Conservation (phyloP, 2,113 vertebrate genomes). For the Potamarius usumacintae region DNA sequence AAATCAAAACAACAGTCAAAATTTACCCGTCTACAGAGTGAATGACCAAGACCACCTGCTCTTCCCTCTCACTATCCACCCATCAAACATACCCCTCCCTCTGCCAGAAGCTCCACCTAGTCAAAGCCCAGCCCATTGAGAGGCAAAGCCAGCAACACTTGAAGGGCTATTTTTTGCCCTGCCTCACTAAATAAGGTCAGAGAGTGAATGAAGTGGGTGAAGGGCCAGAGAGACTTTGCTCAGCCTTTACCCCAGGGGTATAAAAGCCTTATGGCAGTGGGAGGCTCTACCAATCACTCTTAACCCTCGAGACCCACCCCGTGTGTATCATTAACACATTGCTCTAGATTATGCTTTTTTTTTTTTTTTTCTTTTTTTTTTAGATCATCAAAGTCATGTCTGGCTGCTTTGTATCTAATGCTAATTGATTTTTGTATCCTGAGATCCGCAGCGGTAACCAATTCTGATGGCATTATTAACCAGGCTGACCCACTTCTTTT, state of each 20-base stretch:
- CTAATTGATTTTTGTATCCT: constrained; percentile 7
- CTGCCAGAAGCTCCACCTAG: constrained; percentile 45
- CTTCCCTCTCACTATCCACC: neutral
- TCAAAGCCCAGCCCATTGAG: constrained; percentile 48
- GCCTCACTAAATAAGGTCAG: constrained; percentile 98
- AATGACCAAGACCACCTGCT: constrained; percentile 63
- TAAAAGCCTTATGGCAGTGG: constrained; percentile 85
- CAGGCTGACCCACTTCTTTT: constrained; percentile 11
- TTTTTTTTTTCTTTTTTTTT: neutral
- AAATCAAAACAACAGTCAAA: constrained; percentile 59
- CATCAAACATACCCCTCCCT: constrained; percentile 14
- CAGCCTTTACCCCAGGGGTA: constrained; percentile 79
- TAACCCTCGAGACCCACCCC: constrained; percentile 40
- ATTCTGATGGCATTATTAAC: constrained; percentile 5
- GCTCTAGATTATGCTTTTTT: neutral
- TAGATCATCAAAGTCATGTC: constrained; percentile 8
- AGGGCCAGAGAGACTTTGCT: constrained; percentile 60
- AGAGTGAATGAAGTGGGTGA: constrained; percentile 65
- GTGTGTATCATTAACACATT: constrained; percentile 12
- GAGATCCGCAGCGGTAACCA: neutral
- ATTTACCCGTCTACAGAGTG: constrained; percentile 44
- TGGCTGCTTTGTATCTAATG: constrained; percentile 25
- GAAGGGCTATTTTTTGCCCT: constrained; percentile 92
- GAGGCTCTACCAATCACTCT: constrained; percentile 74
- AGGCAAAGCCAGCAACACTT: constrained; percentile 70